Base-by-base conservation (phyloP, 2,113 vertebrate species). In the Oncorhynchus nerka region DNA sequence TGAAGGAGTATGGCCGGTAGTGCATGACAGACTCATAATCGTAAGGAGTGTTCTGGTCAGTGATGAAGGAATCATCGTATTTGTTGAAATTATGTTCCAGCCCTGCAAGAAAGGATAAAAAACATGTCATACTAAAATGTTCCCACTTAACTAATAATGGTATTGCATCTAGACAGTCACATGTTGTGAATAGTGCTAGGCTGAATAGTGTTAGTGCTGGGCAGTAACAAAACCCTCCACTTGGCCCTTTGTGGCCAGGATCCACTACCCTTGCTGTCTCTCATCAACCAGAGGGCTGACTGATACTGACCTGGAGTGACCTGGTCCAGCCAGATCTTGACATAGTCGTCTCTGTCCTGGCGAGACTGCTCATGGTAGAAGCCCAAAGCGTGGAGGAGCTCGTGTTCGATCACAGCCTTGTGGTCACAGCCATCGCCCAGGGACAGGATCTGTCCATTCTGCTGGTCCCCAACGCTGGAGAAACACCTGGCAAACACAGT, bases 1-100 rank as follows among this genome's bases (percentile, higher is more conserved):
- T 99, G 85, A 98, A 99, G 20, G 97, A 95, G 70, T 94, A 84
- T 0, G 95, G 96, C 0, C 64, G 69, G 13, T 98, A 99, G 78
- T 98, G 96, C 97, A 98, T 96, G 80, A 99, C 0, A 1, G 97
- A 98, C 79, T 98, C 96, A 0, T 98, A 99, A 86, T 99, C 96
- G 6, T 99, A 99, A 0, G 96, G 91, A 0, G 96, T 97, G 88
- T 99, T 98, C 85, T 96, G 94, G 78, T 97, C 96, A 1, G 95
- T 96, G 89, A 97, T 95, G 72, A 20, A 89, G 57, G 30, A 77
- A 6, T 98, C 96, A 0, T 92, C 57, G 0, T 97, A 97, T 79
- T 91, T 95, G 2, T 86, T 76, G 82, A 99, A 99, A 82, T 98
- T 99, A 83, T 97, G 93, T 26, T 92, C 66, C 15, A 62, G 75